Base-by-base conservation (phyloP, 37 sponge, comb jelly and placozoan genomes). In the Beroe forskalii region DNA sequence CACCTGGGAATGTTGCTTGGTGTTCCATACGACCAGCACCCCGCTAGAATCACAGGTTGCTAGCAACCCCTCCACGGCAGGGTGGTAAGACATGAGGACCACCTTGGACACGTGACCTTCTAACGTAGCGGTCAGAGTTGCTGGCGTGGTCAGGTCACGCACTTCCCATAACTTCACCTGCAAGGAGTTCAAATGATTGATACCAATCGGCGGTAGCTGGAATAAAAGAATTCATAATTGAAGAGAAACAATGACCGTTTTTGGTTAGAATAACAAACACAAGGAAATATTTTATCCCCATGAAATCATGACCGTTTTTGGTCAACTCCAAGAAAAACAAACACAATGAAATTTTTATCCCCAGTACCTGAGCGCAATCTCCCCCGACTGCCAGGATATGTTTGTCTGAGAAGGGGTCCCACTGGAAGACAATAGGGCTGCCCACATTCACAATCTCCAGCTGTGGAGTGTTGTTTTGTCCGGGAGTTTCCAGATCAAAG, bases 391-490 rank as follows among this genome's bases (percentile, higher is more conserved):
- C 86, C 24, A 80, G 55, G 24, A 44, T 38, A 35, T 69, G 33
- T 38, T 22, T 6, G 8, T 4, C 86, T 42, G 38, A 80, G 30
- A 80, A 80, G 2, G 86, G 86, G 55, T 80, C 86, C 86, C 86
- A 80, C 55, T 80, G 40, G 28, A 80, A 44, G 30, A 80, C 86
- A 37, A 42, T 43, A 41, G 86, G 86, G 42, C 55, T 44, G 44
- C 86, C 86, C n/a, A 44, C 55, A 37, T 80, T 80, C 0, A 80
- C 86, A 44, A 80, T 80, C 30, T 80, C 86, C 24, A 80, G 86
- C 42, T 80, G 86, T 12, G 86, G 86, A 44, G 86, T 80, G 44
- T 80, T 80, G 55, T 80, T 80, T 43, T 80, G 55, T 1, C 86
- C 86, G 8, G 43, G 43, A 9, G 28, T 41, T 0, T 9, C 44